Conservation (phyloP, 2,113 vertebrate genomes). For the Pygoscelis antarcticus region DNA sequence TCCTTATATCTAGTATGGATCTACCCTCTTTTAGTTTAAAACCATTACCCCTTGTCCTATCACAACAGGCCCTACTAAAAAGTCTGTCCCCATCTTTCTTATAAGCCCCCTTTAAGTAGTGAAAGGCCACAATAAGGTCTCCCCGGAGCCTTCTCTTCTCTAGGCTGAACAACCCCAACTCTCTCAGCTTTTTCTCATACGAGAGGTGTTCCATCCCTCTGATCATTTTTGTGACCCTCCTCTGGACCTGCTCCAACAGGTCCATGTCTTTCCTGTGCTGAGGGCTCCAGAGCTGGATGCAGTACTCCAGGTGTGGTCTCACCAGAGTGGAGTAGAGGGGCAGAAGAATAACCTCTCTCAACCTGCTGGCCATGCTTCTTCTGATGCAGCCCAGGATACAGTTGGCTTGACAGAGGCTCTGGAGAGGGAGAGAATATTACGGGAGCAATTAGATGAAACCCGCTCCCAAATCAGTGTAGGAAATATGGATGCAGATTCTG, state of each 20-base stretch:
- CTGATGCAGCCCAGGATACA: no score
- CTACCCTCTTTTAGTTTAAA: background rate
- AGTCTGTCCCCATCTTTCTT: background rate
- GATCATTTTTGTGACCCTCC: no score
- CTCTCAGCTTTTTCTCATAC: background rate
- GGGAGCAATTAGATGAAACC: no score
- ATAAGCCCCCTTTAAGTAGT: background rate
- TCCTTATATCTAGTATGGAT: background rate
- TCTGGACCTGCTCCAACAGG: background rate
- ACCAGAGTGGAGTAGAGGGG: no score
- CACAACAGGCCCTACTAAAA: background rate
- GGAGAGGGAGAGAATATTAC: no score
- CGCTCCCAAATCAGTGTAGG: no score
- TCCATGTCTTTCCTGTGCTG: background rate
- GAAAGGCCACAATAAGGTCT: background rate
- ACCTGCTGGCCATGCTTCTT: no score
- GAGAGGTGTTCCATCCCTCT: background rate
- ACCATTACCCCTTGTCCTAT: background rate
- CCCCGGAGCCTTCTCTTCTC: background rate
- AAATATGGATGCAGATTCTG: no score
- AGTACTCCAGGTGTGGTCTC: no score
- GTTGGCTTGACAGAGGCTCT: no score
- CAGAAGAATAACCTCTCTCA: no score
- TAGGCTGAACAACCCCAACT: background rate
- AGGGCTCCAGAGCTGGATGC: no score